Evolutionary conservation across 1,140 invertebrate species (phyloP), one percentile per base, ranked within the genome.

Genomic region (Batillaria attramentaria): DNA sequence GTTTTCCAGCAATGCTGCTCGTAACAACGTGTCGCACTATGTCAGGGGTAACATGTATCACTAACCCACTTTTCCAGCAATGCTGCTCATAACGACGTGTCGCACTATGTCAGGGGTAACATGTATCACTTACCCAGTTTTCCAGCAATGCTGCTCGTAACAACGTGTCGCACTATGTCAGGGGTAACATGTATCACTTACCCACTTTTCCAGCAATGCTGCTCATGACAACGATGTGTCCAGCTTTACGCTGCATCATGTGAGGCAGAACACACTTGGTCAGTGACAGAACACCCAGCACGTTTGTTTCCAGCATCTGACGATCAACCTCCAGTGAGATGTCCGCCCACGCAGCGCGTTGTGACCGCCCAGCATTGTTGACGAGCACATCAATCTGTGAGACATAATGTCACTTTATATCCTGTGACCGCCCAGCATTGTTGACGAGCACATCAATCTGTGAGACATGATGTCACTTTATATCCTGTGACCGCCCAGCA

Each of bases 261-360:
- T 89, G 80, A 10, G 89, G 89, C 20, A 92, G 72, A 1, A 92
- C 88, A 28, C 78, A 80, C 39, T 88, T 90, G 37, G 91, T 88
- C 31, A 98, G 91, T 79, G 94, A 93, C 0, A 98, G 84, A 6
- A 94, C 89, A 0, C 94, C 93, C 80, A 97, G 95, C 0, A 97
- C 95, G 90, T 97, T 96, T 50, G 97, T 85, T 33, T 97, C 94
- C 86, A 97, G 96, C 81, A 97, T 90, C 77, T 95, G 93, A 75
- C 92, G 92, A 87, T 98, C 96, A 0, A 97, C 95, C 70, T 92
- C 86, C 0, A 96, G 66, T 2, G 95, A 93, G 79, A 95, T 96
- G 2, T 95, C 92, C 79, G 95, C 94, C 94, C 95, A 97, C 39
- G 87, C 79, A 3, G 95, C 95, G 81, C 96, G 89, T 91, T 97